These are phyloP conservation scores for Candoia aspera DNA, from an alignment of 2,113 vertebrate species.

Conservation along the genomic window DNA sequence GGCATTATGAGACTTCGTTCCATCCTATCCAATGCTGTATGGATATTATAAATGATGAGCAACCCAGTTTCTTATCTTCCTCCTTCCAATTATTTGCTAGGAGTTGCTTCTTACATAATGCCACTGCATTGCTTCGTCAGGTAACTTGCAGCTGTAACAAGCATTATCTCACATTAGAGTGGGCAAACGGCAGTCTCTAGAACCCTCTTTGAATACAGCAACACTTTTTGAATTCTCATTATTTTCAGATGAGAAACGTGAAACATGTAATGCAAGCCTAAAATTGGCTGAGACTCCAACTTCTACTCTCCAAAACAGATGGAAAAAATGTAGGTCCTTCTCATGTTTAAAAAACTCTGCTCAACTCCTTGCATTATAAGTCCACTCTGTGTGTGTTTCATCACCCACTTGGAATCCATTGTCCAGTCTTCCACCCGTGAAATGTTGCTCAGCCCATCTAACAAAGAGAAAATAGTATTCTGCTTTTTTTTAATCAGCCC, in stretches of 20 bases:
- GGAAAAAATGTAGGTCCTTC: not conserved
- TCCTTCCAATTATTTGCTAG: not conserved
- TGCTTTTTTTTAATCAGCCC: no score
- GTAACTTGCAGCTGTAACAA: not conserved
- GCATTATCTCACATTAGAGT: not conserved
- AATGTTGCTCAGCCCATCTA: not conserved
- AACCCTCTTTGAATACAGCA: not conserved
- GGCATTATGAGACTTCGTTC: not conserved
- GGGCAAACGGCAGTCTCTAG: not conserved
- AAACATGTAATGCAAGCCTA: not conserved
- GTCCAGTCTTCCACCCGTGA: not conserved
- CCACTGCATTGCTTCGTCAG: not conserved
- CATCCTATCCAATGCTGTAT: not conserved
- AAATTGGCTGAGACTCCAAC: not conserved
- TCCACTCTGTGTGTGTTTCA: not conserved
- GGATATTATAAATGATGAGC: constrained; percentile 10
- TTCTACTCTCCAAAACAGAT: not conserved
- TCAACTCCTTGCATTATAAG: not conserved
- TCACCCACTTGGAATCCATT: not conserved
- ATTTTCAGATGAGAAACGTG: not conserved
- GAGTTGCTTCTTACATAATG: not conserved
- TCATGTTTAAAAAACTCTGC: not conserved
- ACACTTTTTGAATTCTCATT: not conserved
- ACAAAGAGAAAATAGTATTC: not conserved
- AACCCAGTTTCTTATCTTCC: not conserved